phyloP scores from a whole-genome alignment of 2,888 invertebrate genomes.

The Griposia aprilina region DNA sequence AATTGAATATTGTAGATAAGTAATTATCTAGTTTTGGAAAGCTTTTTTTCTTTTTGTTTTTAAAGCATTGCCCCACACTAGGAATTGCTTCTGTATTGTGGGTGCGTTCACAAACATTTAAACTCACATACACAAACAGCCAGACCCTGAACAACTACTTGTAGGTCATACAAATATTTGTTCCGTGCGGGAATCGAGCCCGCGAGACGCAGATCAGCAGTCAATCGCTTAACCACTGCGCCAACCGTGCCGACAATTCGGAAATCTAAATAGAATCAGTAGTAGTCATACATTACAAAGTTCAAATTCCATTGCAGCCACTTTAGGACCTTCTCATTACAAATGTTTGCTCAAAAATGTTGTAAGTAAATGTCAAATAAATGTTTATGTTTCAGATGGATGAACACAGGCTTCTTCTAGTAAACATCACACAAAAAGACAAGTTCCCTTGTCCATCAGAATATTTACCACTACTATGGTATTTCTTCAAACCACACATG shows the following conservation, averaged over 20 bases:
- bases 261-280: background rate
- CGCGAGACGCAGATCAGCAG: too few species aligned
- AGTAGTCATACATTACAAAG: background rate
- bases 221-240: too few species aligned
- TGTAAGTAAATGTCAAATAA: too few species aligned
- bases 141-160: too few species aligned
- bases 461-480: slow-evolving; percentile 92
- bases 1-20: background rate
- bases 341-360: background rate
- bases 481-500: slow-evolving; percentile 92
- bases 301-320: background rate
- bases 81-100: too few species aligned
- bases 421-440: slow-evolving; percentile 92
- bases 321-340: background rate
- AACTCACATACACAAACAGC: too few species aligned
- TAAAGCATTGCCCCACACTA: too few species aligned
- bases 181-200: too few species aligned
- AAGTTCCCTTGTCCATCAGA: slow-evolving; percentile 89
- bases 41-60: too few species aligned
- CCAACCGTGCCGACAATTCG: too few species aligned
- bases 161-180: too few species aligned
- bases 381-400: slow-evolving; percentile 84
- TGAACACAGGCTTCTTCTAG: slow-evolving; percentile 91
- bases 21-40: background rate
- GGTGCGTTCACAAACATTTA: too few species aligned